Evolutionary conservation across 1,140 invertebrate species (phyloP), one percentile per base, ranked within the genome.

Genomic region (Heterodera schachtii): DNA sequence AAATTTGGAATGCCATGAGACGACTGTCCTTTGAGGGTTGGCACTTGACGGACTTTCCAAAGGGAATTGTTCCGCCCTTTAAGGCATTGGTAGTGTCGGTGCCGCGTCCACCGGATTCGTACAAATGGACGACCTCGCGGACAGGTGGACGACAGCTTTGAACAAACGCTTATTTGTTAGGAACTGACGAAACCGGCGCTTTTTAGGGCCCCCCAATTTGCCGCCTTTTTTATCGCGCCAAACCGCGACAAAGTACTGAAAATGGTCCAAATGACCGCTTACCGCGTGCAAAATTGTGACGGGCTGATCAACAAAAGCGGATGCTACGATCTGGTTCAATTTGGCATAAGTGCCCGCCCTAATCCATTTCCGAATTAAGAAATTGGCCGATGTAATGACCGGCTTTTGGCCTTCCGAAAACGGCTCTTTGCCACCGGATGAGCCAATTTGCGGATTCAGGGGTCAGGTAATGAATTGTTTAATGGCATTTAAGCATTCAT

Each of bases 161-260:
- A 69, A 66, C 66, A 46, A 16, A 67, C 31, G 31, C 31, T 31
- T 31, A 31, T 31, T 31, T 31, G 1, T 31, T 31, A 31, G 31
- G 31, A 31, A 31, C 31, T 31, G 31, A 31, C 31, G 31, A 31
- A 31, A 31, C 31, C 31, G 31, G 31, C 0, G 31, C 31, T 31
- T 31, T 7, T 31, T 64, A 64, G 57, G 49, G 77, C 21, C n/a
- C 84, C 85, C 3, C 64, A 83, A 44, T 88, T 85, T 75, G 87
- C 87, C 46, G 88, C 89, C n/a, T 89, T 89, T 73, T 89, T 75
- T 75, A 85, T 89, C 52, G 76, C 87, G 31, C 89, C 88, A n/a
- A 87, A 87, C 74, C 81, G 87, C n/a, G 87, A 90, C 52, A 87
- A 90, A 66, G 84, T 89, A 8, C 81, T 89, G 75, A 89, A 89